Conservation (phyloP, 2,113 vertebrate genomes). For the Tetrax tetrax region DNA sequence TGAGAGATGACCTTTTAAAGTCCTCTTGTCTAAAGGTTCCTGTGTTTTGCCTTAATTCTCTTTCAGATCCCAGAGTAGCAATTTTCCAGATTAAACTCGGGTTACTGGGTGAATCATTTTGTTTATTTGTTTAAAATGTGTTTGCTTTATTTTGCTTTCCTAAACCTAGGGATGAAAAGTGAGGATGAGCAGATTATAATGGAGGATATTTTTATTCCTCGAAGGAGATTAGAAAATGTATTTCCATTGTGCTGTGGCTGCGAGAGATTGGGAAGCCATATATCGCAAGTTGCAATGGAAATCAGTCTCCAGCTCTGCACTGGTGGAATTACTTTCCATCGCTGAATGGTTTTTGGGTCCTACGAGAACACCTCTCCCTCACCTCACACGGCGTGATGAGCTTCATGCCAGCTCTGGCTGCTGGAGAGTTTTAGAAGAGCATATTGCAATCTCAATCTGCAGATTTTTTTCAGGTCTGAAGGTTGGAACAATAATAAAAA, state of each 20-base stretch:
- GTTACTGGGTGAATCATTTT: not conserved
- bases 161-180: not conserved
- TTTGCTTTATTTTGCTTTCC: not conserved
- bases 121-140: not conserved
- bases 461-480: not conserved
- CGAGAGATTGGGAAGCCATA: not conserved
- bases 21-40: not conserved
- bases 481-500: not conserved
- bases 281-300: not conserved
- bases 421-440: not conserved
- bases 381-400: rapidly evolving
- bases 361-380: not conserved
- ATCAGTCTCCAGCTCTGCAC: not conserved
- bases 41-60: not conserved
- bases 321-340: not conserved
- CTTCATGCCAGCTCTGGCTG: not conserved
- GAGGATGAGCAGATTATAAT: not conserved
- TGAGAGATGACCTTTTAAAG: not conserved
- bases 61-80: not conserved
- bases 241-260: not conserved
- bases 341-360: rapidly evolving
- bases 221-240: constrained; percentile 13
- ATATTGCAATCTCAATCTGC: not conserved
- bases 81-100: not conserved
- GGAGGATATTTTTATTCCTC: constrained; percentile 16